Evolutionary conservation across 2,888 invertebrate genomes (phyloP).

Genomic region (Morpho helenor): DNA sequence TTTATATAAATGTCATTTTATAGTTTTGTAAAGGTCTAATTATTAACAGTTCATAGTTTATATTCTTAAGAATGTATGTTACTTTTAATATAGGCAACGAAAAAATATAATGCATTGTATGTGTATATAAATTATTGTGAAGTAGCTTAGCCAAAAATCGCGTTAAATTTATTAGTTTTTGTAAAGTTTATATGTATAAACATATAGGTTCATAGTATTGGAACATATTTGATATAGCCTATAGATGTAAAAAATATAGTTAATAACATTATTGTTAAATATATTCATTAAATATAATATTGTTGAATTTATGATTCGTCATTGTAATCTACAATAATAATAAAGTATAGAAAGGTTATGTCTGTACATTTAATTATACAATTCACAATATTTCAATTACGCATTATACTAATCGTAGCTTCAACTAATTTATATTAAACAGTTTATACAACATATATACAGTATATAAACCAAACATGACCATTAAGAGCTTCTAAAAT

Average conservation of each 20-base stretch:
- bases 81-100: neutral
- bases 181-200: slow-evolving; percentile 19
- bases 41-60: too few relatives aligned
- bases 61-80: too few relatives aligned
- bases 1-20: too few relatives aligned
- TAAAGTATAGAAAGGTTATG: slow-evolving; percentile 17
- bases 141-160: slow-evolving; percentile 11
- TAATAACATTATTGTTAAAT: slow-evolving; percentile 69
- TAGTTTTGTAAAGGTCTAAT: too few relatives aligned
- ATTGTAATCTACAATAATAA: slow-evolving; percentile 49
- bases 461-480: too few relatives aligned
- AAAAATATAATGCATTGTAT: slow-evolving; percentile 9
- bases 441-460: too few relatives aligned
- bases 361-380: neutral
- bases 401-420: too few relatives aligned
- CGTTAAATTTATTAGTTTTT: slow-evolving; percentile 15
- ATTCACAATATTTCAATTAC: too few relatives aligned
- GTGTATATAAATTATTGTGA: slow-evolving; percentile 15
- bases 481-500: too few relatives aligned
- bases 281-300: slow-evolving; percentile 41
- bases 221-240: slow-evolving; percentile 15
- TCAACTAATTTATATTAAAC: too few relatives aligned
- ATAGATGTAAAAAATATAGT: slow-evolving; percentile 41
- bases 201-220: slow-evolving; percentile 9
- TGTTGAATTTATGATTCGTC: slow-evolving; percentile 67